phyloP scores from a whole-genome alignment of 2,113 vertebrate genomes.

The Prietella phreatophila region DNA sequence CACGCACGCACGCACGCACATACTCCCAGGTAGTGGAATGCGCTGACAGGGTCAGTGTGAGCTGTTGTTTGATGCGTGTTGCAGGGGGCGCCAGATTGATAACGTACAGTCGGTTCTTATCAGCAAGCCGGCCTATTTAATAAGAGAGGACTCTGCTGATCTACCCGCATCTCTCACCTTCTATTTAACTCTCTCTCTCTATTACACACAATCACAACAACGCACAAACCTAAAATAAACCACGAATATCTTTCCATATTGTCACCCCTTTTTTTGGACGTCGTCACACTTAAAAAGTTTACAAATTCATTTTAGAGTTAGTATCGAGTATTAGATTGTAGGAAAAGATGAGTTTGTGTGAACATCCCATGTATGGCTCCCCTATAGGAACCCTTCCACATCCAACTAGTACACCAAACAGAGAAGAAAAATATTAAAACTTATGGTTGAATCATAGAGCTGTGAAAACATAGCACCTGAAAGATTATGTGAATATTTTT shows the following conservation, averaged over 20 bases:
- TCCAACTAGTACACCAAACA: neutral
- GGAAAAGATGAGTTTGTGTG: neutral
- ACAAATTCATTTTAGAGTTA: neutral
- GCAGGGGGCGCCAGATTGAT: constrained; percentile 65
- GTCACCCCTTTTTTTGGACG: neutral
- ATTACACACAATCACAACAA: neutral
- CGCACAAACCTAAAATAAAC: neutral
- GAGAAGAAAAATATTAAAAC: neutral
- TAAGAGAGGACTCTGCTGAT: constrained; percentile 50
- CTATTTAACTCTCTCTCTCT: neutral
- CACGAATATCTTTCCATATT: neutral
- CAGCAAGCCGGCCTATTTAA: constrained; percentile 63
- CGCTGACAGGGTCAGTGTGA: constrained; percentile 68
- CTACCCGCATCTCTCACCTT: constrained; percentile 6
- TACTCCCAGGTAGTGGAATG: constrained; percentile 73
- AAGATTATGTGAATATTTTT: neutral
- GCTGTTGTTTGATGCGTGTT: constrained; percentile 59
- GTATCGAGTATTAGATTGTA: neutral
- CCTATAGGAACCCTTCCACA: neutral
- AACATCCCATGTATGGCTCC: neutral
- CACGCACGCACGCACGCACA: constrained; percentile 47
- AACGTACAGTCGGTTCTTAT: constrained; percentile 67
- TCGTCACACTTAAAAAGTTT: neutral
- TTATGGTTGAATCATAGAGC: neutral
- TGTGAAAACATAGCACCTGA: neutral